A percentile compares a stretch with the other conserved stretches of the same genome.
These are phyloP conservation scores for Antechinus flavipes DNA, from an alignment of 2,113 vertebrate genomes.

Conservation along the genomic window DNA sequence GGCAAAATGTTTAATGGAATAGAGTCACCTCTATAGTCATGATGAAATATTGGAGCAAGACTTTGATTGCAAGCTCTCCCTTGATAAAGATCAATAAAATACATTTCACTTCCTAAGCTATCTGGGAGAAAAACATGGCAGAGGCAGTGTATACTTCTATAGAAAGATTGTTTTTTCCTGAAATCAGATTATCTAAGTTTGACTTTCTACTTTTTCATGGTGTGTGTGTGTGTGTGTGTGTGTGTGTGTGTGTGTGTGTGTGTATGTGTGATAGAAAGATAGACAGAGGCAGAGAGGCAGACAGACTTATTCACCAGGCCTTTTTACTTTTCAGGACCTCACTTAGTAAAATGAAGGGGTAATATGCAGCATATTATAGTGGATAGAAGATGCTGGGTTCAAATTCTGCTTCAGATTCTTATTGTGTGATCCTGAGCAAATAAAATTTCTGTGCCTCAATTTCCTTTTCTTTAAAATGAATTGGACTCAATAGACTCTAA, in stretches of 20 bases:
- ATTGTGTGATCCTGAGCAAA: neutral
- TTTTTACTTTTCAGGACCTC: too few species aligned
- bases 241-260: too few species aligned
- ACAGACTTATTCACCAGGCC: too few species aligned
- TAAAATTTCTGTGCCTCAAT: neutral
- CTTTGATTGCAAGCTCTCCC: constrained; percentile 15
- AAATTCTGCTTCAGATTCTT: neutral
- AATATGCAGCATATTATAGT: neutral
- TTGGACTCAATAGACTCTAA: neutral
- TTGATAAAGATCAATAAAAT: constrained; percentile 56
- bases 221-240: too few species aligned
- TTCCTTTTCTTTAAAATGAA: neutral
- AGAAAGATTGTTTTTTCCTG: neutral
- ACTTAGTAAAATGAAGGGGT: neutral
- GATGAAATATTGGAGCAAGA: neutral
- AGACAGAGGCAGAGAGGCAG: too few species aligned
- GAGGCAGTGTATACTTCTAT: constrained; percentile 9
- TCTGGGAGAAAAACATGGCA: neutral
- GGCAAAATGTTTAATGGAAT: neutral
- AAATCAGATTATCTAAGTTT: neutral
- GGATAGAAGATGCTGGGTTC: neutral
- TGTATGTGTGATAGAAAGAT: neutral
- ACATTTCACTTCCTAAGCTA: neutral
- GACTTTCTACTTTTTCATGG: neutral
- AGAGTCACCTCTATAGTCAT: neutral